These are phyloP conservation scores for Xiphophorus maculatus DNA, from an alignment of 2,113 vertebrate species.

Conservation along the genomic window DNA sequence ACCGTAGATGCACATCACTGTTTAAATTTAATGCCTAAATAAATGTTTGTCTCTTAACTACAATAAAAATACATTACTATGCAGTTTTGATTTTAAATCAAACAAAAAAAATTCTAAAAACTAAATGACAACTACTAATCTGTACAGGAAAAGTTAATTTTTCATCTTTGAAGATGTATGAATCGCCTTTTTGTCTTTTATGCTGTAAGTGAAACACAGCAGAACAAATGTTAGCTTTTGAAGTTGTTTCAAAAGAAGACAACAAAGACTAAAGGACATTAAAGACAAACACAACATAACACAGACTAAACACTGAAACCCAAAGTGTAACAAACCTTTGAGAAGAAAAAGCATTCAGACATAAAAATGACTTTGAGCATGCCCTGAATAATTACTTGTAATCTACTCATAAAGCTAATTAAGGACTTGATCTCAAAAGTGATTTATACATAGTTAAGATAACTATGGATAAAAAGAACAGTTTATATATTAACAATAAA, in stretches of 20 bases:
- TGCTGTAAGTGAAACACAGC: not conserved
- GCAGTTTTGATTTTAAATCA: not conserved
- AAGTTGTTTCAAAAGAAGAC: not conserved
- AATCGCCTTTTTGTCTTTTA: not conserved
- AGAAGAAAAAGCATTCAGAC: not conserved
- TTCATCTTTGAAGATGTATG: not conserved
- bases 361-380: not conserved
- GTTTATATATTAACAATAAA: not conserved
- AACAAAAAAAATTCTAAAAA: not conserved
- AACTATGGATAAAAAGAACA: too few species aligned
- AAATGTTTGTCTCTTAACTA: not conserved
- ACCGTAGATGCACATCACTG: not conserved
- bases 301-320: not conserved
- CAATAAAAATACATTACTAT: not conserved
- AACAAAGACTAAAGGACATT: not conserved
- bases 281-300: not conserved
- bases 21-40: not conserved
- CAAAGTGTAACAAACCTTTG: not conserved
- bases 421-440: not conserved
- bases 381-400: not conserved
- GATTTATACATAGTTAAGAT: not conserved
- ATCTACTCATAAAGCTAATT: not conserved
- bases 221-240: not conserved
- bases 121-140: too few species aligned
- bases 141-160: not conserved